Evolutionary conservation across 2,113 vertebrate species (phyloP), one percentile per base, ranked within the genome.

Genomic region (Myotis yumanensis): DNA sequence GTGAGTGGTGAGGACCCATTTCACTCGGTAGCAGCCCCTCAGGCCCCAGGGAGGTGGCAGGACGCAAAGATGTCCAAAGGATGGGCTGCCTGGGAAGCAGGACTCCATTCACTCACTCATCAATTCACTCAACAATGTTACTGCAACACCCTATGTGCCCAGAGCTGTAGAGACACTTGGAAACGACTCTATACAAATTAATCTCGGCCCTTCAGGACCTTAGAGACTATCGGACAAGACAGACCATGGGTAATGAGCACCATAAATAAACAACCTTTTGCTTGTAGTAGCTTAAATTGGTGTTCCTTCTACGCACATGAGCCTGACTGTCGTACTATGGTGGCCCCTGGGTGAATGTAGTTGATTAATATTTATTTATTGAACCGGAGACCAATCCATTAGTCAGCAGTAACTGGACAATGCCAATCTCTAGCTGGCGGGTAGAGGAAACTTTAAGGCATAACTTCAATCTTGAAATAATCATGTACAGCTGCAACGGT

Each of bases 321-420:
- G 2, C 1, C 51, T 83, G 37, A 28, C 57, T 46, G 2, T 46
- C 51, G 75, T 68, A 69, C 5, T 48, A 20, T 11, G 25, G 30
- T 48, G 37, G 43, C 10, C 35, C n/a, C 15, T 15, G 46, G 28
- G 35, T 97, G 62, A 86, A 48, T 46, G 66, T 35, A 57, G 51
- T n/a, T 84, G 43, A 94, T 91, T 69, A 54, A 52, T 84, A 84
- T 64, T 72, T 62, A 76, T 64, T 91, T 84, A 90, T 75, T 35
- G 73, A 96, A 80, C 71, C 35, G 83, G 91, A 93, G 77, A 68
- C 73, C 62, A 64, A 10, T 89, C 95, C 30, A 68, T 11, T 77
- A 77, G 7, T 86, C 83, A 89, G 6, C 23, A 51, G 68, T 66
- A 46, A 76, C 54, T 76, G n/a, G 79, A 68, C 14, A 80, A 75